Evolutionary conservation across 1,140 invertebrate genomes (phyloP).

Genomic region (fruit fly (Drosophila melanogaster)): DNA sequence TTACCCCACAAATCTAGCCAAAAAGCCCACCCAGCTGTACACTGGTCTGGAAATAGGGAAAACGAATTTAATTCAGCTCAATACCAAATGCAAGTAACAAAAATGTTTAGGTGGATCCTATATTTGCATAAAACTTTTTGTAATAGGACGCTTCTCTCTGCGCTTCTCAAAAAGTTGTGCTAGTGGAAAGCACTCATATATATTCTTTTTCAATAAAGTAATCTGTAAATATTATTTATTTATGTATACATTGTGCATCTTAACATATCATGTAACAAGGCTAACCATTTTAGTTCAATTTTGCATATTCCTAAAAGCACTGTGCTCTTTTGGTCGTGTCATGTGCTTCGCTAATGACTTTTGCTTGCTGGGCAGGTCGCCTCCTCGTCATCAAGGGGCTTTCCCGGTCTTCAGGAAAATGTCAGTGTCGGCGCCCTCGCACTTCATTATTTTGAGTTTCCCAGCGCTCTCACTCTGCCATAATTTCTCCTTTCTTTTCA

Average conservation of each 20-base stretch:
- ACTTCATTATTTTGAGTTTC: slow-evolving; percentile 80
- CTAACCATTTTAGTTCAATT: too few species aligned
- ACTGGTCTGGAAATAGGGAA: not conserved
- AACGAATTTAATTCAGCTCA: not conserved
- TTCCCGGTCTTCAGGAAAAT: slow-evolving; percentile 33
- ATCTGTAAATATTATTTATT: too few species aligned
- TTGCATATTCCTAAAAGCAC: not conserved
- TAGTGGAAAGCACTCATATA: not conserved
- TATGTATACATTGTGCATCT: too few species aligned
- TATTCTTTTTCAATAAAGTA: not conserved
- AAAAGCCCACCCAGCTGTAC: slow-evolving; percentile 46
- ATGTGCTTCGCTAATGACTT: slow-evolving; percentile 75
- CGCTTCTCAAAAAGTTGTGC: not conserved
- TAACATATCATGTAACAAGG: too few species aligned
- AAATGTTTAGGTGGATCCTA: not conserved
- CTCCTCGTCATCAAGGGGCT: slow-evolving; percentile 14
- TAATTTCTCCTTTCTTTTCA: slow-evolving; percentile 56
- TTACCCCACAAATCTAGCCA: slow-evolving; percentile 31
- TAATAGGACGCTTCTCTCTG: not conserved
- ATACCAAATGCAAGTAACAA: not conserved
- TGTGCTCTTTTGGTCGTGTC: slow-evolving; percentile 29
- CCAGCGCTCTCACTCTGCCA: slow-evolving; percentile 37
- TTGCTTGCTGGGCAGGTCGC: slow-evolving; percentile 53
- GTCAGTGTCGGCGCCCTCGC: slow-evolving; percentile 57
- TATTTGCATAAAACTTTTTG: too few species aligned